Evolutionary conservation across 1,140 invertebrate species (phyloP).

Genomic region (Branchinecta lynchi): DNA sequence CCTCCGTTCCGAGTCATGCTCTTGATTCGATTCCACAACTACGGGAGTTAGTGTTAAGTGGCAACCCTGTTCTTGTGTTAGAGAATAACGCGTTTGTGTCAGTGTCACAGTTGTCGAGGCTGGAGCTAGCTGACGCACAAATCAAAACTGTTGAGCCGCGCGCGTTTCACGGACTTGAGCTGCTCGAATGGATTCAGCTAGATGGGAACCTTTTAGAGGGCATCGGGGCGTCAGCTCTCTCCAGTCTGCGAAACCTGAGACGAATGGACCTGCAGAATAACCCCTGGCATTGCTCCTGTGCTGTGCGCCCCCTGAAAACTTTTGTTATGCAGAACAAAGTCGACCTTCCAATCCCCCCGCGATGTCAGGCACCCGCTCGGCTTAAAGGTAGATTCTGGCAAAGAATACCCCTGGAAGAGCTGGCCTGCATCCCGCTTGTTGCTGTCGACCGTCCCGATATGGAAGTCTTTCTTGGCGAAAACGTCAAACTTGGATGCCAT

Average conservation of each 20-base stretch:
- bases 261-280: conserved; percentile 56
- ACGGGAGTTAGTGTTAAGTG: conserved; percentile 50
- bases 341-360: conserved; percentile 48
- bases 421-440: conserved; percentile 49
- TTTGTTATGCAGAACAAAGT: conserved; percentile 64
- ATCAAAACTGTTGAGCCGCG: conserved; percentile 45
- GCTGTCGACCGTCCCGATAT: conserved; percentile 23
- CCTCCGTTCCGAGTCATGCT: conserved; percentile 47
- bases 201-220: conserved; percentile 52
- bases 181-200: conserved; percentile 54
- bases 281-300: conserved; percentile 65
- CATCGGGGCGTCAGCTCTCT: conserved; percentile 43
- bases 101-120: conserved; percentile 47
- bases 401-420: conserved; percentile 54
- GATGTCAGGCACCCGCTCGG: conserved; percentile 44
- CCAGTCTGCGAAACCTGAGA: conserved; percentile 47
- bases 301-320: conserved; percentile 47
- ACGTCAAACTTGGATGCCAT: conserved; percentile 53
- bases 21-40: conserved; percentile 52
- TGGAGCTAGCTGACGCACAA: conserved; percentile 54
- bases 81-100: conserved; percentile 48
- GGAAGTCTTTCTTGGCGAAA: conserved; percentile 42
- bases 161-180: conserved; percentile 51
- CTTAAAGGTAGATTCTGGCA: conserved; percentile 50
- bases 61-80: conserved; percentile 52